Percentiles rank a stretch among this genome's conserved stretches.
Conservation (phyloP, 1,140 invertebrate species). For the Anoplolepis gracilipes region DNA sequence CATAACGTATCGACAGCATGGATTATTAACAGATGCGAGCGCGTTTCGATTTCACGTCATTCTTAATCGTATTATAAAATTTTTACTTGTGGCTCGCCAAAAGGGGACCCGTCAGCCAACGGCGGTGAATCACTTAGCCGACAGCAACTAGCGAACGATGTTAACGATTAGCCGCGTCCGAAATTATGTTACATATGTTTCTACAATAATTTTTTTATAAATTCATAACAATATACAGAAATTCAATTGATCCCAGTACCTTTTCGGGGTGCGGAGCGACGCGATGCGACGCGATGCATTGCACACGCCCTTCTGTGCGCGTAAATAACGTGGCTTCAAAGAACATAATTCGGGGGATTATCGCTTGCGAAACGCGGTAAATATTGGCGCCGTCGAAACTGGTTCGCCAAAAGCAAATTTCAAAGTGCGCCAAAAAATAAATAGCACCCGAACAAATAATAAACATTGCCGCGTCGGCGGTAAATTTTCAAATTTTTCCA, state of each 20-base stretch:
- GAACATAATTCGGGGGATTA: constrained; percentile 77
- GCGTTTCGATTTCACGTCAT: constrained; percentile 15
- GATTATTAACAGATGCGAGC: constrained; percentile 57
- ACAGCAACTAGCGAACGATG: not conserved
- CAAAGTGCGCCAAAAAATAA: constrained; percentile 73
- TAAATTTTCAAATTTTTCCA: constrained; percentile 71
- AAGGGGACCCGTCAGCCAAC: constrained; percentile 14
- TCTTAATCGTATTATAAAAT: constrained; percentile 43
- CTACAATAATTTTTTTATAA: constrained; percentile 66
- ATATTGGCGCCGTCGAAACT: constrained; percentile 73
- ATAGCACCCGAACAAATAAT: constrained; percentile 72
- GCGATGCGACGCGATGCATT: constrained; percentile 21
- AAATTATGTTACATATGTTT: constrained; percentile 64
- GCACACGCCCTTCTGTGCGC: constrained; percentile 65
- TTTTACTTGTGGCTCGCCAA: constrained; percentile 12
- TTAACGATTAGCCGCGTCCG: constrained; percentile 63
- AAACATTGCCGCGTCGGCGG: constrained; percentile 70
- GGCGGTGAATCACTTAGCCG: constrained; percentile 5
- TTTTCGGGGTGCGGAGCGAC: constrained; percentile 43
- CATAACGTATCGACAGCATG: constrained; percentile 54
- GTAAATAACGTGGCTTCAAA: constrained; percentile 72
- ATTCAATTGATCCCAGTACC: constrained; percentile 67
- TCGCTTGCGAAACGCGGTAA: constrained; percentile 70
- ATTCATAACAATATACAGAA: constrained; percentile 68
- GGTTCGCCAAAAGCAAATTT: constrained; percentile 75